These are phyloP conservation scores for Leucophenga montana DNA, from an alignment of 2,888 invertebrate species.

Conservation along the genomic window DNA sequence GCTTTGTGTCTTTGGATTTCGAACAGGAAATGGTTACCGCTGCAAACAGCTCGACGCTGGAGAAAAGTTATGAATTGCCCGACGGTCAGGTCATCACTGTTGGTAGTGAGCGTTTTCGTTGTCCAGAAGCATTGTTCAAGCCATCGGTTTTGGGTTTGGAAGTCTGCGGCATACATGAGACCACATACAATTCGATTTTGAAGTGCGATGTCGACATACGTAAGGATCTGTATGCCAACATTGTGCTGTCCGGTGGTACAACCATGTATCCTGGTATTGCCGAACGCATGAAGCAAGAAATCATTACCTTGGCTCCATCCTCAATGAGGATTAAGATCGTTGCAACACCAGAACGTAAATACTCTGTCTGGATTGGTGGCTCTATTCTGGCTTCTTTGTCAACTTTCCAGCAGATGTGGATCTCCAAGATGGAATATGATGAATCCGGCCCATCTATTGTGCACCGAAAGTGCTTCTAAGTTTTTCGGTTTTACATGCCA, in stretches of 20 bases:
- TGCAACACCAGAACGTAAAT: no score
- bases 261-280: constrained; percentile 83
- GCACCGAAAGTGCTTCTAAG: no score
- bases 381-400: no score
- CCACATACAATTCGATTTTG: constrained; percentile 95
- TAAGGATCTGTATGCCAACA: constrained; percentile 92
- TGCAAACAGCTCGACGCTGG: constrained; percentile 88
- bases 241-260: constrained; percentile 89
- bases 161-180: constrained; percentile 91
- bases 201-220: constrained; percentile 95
- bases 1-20: constrained; percentile 90
- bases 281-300: no score
- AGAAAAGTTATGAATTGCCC: constrained; percentile 94
- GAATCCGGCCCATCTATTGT: no score
- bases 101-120: constrained; percentile 92
- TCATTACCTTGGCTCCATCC: no score
- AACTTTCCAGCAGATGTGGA: no score
- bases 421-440: no score
- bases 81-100: constrained; percentile 93
- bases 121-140: constrained; percentile 93
- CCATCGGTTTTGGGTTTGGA: constrained; percentile 87
- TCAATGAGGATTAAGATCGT: no score
- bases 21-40: constrained; percentile 95
- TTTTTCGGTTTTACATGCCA: no score
- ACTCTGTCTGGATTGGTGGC: no score